These are phyloP conservation scores for Cryptotermes secundus DNA, from an alignment of 1,140 invertebrate genomes.

Conservation along the genomic window DNA sequence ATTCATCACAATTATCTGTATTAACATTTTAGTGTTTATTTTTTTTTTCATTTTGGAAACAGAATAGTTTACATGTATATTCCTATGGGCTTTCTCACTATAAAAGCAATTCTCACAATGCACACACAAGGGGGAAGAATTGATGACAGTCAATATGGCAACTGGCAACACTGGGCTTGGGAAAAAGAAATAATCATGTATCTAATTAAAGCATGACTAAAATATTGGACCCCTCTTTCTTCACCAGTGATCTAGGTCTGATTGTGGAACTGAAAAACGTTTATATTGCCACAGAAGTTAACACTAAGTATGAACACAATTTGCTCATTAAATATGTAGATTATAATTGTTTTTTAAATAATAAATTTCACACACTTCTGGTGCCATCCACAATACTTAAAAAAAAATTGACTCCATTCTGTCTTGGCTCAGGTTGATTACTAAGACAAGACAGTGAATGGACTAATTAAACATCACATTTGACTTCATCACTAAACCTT, in stretches of 20 bases:
- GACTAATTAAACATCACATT: neutral
- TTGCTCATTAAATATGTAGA: neutral
- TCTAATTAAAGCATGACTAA: constrained; percentile 17
- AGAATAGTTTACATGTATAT: neutral
- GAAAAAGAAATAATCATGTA: neutral
- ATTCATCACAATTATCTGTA: neutral
- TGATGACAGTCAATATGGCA: constrained; percentile 18
- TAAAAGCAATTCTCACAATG: constrained; percentile 17
- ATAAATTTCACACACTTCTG: neutral
- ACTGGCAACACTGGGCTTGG: neutral
- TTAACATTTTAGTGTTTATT: constrained; percentile 4
- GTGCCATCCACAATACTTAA: neutral
- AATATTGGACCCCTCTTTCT: constrained; percentile 5
- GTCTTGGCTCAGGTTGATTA: neutral
- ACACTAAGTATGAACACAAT: neutral
- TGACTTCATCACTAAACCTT: neutral
- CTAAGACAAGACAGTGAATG: neutral
- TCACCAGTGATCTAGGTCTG: neutral
- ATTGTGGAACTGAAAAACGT: neutral
- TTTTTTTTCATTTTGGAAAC: constrained; percentile 10
- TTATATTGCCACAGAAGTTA: neutral
- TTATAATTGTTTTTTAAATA: neutral
- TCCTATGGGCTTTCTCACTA: constrained; percentile 13
- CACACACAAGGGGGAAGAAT: constrained; percentile 2
- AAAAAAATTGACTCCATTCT: neutral